These are phyloP conservation scores for Buteo buteo DNA, from an alignment of 2,113 vertebrate species.

Conservation along the genomic window DNA sequence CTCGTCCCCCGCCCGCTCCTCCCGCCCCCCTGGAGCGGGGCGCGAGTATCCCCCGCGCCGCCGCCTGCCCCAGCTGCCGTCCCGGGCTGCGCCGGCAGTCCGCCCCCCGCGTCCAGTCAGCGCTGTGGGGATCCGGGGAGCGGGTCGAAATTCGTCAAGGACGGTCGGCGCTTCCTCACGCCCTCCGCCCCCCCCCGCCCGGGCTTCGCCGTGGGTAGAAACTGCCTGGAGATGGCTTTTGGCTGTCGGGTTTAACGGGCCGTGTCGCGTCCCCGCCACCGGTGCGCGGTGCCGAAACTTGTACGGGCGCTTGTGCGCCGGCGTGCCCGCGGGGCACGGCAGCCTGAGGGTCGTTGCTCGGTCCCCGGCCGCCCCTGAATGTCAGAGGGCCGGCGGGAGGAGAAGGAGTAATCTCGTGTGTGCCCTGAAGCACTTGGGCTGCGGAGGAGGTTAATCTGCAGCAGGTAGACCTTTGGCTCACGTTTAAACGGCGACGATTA, in stretches of 20 bases:
- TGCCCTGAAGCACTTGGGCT: background rate
- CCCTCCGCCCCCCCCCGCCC: too few relatives aligned
- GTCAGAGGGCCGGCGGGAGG: background rate
- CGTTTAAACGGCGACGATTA: background rate
- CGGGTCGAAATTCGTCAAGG: background rate
- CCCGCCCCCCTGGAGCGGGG: too few relatives aligned
- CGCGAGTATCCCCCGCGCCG: too few relatives aligned
- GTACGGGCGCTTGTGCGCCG: background rate
- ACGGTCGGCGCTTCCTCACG: background rate
- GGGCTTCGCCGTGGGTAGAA: background rate
- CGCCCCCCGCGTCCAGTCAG: background rate
- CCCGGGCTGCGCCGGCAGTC: background rate
- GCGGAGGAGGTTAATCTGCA: slow-evolving; percentile 49
- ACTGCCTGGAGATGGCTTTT: background rate
- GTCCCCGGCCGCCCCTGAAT: background rate
- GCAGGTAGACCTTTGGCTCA: slow-evolving; percentile 7
- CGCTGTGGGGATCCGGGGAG: background rate
- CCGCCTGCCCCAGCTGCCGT: too few relatives aligned
- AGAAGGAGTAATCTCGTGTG: background rate
- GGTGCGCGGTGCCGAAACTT: background rate
- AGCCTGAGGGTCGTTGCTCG: background rate
- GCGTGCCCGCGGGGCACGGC: background rate
- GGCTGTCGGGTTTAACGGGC: background rate
- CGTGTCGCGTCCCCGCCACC: background rate
- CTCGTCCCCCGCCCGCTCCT: too few relatives aligned